Evolutionary conservation across 2,113 vertebrate genomes (phyloP), one percentile per base, ranked within the genome.

Genomic region (Candoia aspera): DNA sequence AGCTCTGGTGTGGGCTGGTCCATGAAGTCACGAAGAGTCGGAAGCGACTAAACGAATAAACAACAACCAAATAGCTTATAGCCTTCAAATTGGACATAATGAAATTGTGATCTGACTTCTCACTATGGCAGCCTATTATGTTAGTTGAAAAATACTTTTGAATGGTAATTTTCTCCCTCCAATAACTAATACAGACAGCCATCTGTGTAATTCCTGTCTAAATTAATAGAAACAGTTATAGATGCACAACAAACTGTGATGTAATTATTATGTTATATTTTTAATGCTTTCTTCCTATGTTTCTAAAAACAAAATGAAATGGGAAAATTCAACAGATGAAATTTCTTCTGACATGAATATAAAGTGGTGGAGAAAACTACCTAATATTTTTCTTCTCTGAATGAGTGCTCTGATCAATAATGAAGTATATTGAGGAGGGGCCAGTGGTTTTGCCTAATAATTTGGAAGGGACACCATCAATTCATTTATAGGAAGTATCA

Each of bases 1-100:
- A n/a, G n/a, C n/a, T n/a, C n/a, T n/a, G n/a, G n/a, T n/a, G n/a
- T n/a, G n/a, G n/a, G n/a, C n/a, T n/a, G n/a, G n/a, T n/a, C n/a
- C n/a, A n/a, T n/a, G n/a, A n/a, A n/a, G n/a, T n/a, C n/a, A n/a
- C n/a, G n/a, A n/a, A n/a, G n/a, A n/a, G n/a, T n/a, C n/a, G n/a
- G n/a, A n/a, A n/a, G n/a, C n/a, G n/a, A n/a, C n/a, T n/a, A n/a
- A n/a, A n/a, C n/a, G n/a, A n/a, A n/a, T n/a, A n/a, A n/a, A n/a
- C n/a, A n/a, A n/a, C n/a, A n/a, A n/a, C n/a, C n/a, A 95, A 94
- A 59, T 91, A 89, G 46, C 19, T 86, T 90, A 84, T 93, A 91
- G 92, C 93, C 95, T 95, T 96, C 93, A 95, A 92, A 96, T 96
- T 93, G 95, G 96, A 95, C 93, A 93, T 90, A 93, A 89, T 93